Evolutionary conservation across 1,140 invertebrate species (phyloP).

Genomic region (Caenorhabditis latens): DNA sequence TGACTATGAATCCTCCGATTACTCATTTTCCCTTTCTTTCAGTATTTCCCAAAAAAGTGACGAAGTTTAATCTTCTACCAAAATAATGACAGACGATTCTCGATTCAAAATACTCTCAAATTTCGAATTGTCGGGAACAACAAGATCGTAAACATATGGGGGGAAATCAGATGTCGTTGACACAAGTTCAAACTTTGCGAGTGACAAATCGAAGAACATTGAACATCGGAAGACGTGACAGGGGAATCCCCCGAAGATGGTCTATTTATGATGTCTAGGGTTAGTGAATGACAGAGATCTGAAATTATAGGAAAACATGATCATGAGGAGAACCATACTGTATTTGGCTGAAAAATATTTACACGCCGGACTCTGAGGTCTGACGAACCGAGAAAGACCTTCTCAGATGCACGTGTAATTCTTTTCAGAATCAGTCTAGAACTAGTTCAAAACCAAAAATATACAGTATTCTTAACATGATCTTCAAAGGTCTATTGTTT

Average conservation of each 20-base stretch:
- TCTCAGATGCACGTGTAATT: too few species aligned
- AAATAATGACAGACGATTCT: neutral
- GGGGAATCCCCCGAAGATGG: neutral
- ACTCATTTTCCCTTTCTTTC: too few species aligned
- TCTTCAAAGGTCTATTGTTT: too few species aligned
- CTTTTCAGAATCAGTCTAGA: too few species aligned
- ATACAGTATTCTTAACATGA: too few species aligned
- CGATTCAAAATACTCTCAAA: neutral
- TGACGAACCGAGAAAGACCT: too few species aligned
- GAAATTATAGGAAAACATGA: neutral
- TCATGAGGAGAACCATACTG: neutral
- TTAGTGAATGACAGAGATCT: neutral
- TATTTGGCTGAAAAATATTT: too few species aligned
- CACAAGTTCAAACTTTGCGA: conserved; percentile 6
- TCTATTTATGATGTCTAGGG: neutral
- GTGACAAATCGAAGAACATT: conserved; percentile 19
- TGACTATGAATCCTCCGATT: too few species aligned
- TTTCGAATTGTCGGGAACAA: neutral
- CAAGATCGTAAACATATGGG: neutral
- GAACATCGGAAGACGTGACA: neutral
- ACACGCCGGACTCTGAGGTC: too few species aligned
- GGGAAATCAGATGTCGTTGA: neutral
- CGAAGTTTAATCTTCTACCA: neutral
- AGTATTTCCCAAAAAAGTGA: neutral
- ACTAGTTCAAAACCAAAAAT: too few species aligned